phyloP scores from a whole-genome alignment of 2,888 invertebrate species.

The Andrena bicolor region DNA sequence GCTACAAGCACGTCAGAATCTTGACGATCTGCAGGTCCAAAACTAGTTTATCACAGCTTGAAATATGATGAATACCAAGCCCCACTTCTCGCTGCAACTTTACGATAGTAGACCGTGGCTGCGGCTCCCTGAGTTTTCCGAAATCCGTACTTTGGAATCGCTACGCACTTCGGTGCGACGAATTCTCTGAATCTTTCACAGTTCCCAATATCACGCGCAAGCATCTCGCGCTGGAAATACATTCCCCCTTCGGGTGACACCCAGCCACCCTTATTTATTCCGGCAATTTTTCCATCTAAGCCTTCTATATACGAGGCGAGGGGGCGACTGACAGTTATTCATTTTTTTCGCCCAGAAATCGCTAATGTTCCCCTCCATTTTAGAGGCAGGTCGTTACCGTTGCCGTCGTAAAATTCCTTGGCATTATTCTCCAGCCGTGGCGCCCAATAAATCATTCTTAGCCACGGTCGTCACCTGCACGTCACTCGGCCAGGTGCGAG shows the following conservation, averaged over 20 bases:
- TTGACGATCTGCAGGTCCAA: slow-evolving; percentile 12
- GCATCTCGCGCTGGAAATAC: not conserved
- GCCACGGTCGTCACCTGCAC: slow-evolving; percentile 30
- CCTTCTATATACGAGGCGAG: not conserved
- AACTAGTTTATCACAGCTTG: slow-evolving; percentile 23
- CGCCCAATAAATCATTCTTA: slow-evolving; percentile 48
- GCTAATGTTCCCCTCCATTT: slow-evolving; percentile 36
- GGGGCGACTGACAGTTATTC: slow-evolving; percentile 22
- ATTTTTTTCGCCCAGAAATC: slow-evolving; percentile 24
- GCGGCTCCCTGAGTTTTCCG: not conserved
- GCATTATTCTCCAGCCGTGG: slow-evolving; percentile 23
- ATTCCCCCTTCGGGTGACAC: not conserved
- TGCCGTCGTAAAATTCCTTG: slow-evolving; percentile 36
- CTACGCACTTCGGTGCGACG: not conserved
- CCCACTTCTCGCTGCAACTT: slow-evolving; percentile 11
- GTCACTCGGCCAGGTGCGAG: slow-evolving; percentile 20
- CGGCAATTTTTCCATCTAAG: slow-evolving; percentile 26
- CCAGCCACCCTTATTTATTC: slow-evolving; percentile 23
- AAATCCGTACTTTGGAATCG: not conserved
- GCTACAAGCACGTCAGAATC: slow-evolving; percentile 2
- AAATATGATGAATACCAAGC: slow-evolving; percentile 20
- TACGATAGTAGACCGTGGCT: not conserved
- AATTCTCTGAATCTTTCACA: not conserved
- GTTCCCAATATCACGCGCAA: not conserved
- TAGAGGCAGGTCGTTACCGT: slow-evolving; percentile 30